Base-by-base conservation (phyloP, 2,113 vertebrate species). In the Vireo altiloquus region DNA sequence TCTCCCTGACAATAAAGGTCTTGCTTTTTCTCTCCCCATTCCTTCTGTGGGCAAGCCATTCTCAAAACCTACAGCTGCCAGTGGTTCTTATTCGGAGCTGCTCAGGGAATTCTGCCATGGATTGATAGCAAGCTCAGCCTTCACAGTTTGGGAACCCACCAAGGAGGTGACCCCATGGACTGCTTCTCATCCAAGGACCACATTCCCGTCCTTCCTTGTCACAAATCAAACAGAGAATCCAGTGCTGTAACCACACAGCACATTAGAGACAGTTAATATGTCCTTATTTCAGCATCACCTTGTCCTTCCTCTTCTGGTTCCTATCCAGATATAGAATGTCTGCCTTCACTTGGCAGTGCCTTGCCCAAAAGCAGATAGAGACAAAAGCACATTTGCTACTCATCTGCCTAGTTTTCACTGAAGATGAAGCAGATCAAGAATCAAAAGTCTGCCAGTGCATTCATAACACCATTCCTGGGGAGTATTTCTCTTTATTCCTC, bases 351-450 rank as follows among this genome's bases (percentile, higher is more conserved):
- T 30, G 4, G 8, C 2, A 1, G 9, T 23, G 8, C 13, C 16
- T 86, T 69, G 11, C 8, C 46, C 0, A 0, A 4, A 21, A 47
- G 22, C 9, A 7, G 13, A 37, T 25, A 10, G 6, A 52, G n/a
- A 16, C 4, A 39, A 31, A 66, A 50, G 7, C 33, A 50, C 17
- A 7, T 64, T 50, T 68, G 15, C 44, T 31, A 10, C 44, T 56
- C 53, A 20, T 25, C 64, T 76, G 49, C 33, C 25, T 27, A 0
- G 35, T 77, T 59, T 63, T 46, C 63, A 42, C 59, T 30, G 33
- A 4, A 81, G 21, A 37, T 35, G 33, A 57, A 87, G 28, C 30
- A 79, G 40, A 49, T 16, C 15, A 56, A 60, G 61, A 21, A 64
- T 9, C 15, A 31, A 19, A 59, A 28, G 7, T 40, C 42, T 56